phyloP scores from a whole-genome alignment of 2,113 vertebrate genomes.

The Daboia siamensis region DNA sequence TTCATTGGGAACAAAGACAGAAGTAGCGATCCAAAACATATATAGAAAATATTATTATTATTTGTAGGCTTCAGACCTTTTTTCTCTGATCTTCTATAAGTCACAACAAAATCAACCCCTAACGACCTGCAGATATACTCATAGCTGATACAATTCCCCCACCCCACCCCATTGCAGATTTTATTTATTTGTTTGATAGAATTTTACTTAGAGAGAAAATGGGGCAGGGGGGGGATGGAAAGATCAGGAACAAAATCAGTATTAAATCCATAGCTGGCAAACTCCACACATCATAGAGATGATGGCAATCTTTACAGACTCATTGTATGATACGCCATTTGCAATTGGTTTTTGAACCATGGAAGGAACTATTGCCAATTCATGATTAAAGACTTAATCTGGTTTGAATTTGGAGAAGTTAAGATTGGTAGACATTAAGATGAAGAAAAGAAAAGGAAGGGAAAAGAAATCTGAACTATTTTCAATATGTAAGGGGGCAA shows the following conservation, averaged over 20 bases:
- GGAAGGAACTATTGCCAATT: slow-evolving; percentile 62
- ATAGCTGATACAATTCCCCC: slow-evolving; percentile 26
- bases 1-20: neutral
- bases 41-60: slow-evolving; percentile 37
- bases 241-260: neutral
- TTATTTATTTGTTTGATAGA: slow-evolving; percentile 47
- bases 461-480: slow-evolving; percentile 61
- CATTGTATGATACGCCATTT: slow-evolving; percentile 68
- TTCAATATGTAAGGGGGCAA: slow-evolving; percentile 67
- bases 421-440: slow-evolving; percentile 73
- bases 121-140: slow-evolving; percentile 39
- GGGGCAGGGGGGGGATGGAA: slow-evolving; percentile 32
- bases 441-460: slow-evolving; percentile 36
- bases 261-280: slow-evolving; percentile 57
- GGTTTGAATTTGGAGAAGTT: slow-evolving; percentile 73
- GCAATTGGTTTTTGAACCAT: slow-evolving; percentile 73
- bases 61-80: slow-evolving; percentile 23
- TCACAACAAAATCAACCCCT: slow-evolving; percentile 30
- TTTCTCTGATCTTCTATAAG: slow-evolving; percentile 36
- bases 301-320: slow-evolving; percentile 67
- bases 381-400: slow-evolving; percentile 66
- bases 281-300: slow-evolving; percentile 57
- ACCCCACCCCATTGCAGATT: neutral
- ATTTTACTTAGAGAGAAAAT: slow-evolving; percentile 27
- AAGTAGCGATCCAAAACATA: slow-evolving; percentile 25